Base-by-base conservation (phyloP, 2,888 invertebrate genomes). In the Graphium colonna region DNA sequence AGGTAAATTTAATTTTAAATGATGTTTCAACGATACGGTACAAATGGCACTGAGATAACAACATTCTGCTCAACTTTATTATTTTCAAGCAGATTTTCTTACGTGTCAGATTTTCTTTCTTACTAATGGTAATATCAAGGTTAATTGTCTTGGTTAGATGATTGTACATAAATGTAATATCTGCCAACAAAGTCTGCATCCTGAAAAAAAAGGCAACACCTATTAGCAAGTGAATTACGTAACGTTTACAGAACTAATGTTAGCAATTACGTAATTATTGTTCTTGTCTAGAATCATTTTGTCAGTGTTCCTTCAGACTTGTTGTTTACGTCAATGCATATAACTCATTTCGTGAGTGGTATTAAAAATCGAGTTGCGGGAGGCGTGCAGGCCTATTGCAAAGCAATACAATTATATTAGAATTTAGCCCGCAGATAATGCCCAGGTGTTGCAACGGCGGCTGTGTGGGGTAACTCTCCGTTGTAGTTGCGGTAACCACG, bases 351-450 rank as follows among this genome's bases (percentile, higher is more conserved):
- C 10, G 31, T 31, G 10, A 3, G 31, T 2, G 31, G 31, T 9
- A 9, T 31, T 31, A 10, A 31, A 9, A 31, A 10, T 3, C 31
- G 31, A 31, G 8, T 3, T 5, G 31, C 31, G 9, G n/a, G 31
- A 31, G 31, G 9, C 31, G 31, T 31, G 31, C 31, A 31, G 1
- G 12, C 9, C 46, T 17, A 38, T 46, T 38, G 38, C 46, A 38
- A 12, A 18, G 36, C 18, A 38, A 18, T 21, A 38, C 46, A 43
- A 38, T 47, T 39, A 26, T 21, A 21, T 47, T 39, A 38, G 15
- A 38, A 39, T 48, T 48, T 15, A 17, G 39, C 26, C 26, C 48
- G 40, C 26, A 16, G 40, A 48, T 49, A 49, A 41, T 17, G 17
- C 31, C 10, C 15, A 12, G 3, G 18, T 41, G 39, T 48, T 18